phyloP scores from a whole-genome alignment of 2,888 invertebrate species.

The Cremastobaeus sp. region DNA sequence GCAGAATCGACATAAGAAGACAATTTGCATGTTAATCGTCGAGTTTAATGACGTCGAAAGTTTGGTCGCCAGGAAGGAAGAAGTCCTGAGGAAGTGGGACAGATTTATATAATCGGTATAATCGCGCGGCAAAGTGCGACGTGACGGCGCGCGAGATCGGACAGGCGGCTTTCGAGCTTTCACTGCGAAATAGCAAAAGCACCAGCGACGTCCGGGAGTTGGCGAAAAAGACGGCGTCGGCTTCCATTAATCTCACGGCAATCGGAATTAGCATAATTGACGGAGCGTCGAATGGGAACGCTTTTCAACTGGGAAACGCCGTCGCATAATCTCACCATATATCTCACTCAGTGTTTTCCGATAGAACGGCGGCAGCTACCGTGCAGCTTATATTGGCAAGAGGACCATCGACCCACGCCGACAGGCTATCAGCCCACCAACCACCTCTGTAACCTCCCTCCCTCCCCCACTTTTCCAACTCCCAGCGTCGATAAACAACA shows the following conservation, averaged over 20 bases:
- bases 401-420: conserved; percentile 65
- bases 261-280: conserved; percentile 78
- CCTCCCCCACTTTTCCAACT: conserved; percentile 21
- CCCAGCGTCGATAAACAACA: conserved; percentile 44
- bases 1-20: conserved; percentile 49
- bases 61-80: conserved; percentile 31
- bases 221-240: conserved; percentile 68
- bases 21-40: conserved; percentile 58
- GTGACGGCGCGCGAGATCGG: conserved; percentile 55
- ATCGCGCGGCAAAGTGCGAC: conserved; percentile 49
- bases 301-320: conserved; percentile 75
- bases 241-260: conserved; percentile 77
- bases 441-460: conserved; percentile 1
- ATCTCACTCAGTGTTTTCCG: conserved; percentile 76
- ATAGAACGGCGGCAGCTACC: conserved; percentile 67
- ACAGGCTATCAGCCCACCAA: conserved; percentile 46
- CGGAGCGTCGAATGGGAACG: conserved; percentile 76
- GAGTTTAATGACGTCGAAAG: conserved; percentile 38
- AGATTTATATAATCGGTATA: conserved; percentile 59
- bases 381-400: conserved; percentile 66
- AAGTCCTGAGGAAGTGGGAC: conserved; percentile 43
- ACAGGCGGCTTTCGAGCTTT: conserved; percentile 49
- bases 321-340: conserved; percentile 76
- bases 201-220: conserved; percentile 44
- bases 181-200: conserved; percentile 54